phyloP scores from a whole-genome alignment of 2,113 vertebrate species.

The Galemys pyrenaicus region DNA sequence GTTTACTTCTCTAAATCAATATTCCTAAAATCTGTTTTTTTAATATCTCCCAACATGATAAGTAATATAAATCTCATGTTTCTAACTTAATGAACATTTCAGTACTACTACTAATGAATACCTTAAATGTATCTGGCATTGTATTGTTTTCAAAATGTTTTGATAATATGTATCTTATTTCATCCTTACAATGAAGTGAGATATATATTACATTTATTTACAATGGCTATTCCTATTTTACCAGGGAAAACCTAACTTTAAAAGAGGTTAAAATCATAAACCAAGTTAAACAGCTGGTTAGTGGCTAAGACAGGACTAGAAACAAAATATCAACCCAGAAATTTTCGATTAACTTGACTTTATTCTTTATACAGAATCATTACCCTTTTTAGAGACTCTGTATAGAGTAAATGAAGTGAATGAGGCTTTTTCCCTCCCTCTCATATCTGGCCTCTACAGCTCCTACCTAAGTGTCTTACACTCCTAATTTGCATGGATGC shows the following conservation, averaged over 20 bases:
- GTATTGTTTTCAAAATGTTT: conserved; percentile 37
- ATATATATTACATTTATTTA: background rate
- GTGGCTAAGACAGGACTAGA: background rate
- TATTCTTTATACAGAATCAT: background rate
- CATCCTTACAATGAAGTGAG: background rate
- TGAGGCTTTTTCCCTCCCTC: no score
- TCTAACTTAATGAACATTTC: background rate
- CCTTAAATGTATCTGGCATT: background rate
- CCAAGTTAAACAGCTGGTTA: background rate
- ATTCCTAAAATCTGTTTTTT: conserved; percentile 23
- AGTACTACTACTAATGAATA: background rate
- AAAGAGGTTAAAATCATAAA: background rate
- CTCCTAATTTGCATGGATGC: no score
- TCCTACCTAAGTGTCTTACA: no score
- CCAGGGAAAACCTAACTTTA: background rate
- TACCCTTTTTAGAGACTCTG: background rate
- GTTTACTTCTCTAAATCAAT: background rate
- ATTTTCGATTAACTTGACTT: background rate
- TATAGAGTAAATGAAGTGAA: background rate
- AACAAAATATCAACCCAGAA: background rate
- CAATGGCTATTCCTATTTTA: background rate
- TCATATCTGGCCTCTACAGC: no score
- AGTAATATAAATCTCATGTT: background rate
- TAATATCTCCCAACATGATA: background rate
- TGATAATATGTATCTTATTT: background rate